Evolutionary conservation across 1,140 invertebrate genomes (phyloP), one percentile per base, ranked within the genome.

Genomic region (Drosophila busckii): DNA sequence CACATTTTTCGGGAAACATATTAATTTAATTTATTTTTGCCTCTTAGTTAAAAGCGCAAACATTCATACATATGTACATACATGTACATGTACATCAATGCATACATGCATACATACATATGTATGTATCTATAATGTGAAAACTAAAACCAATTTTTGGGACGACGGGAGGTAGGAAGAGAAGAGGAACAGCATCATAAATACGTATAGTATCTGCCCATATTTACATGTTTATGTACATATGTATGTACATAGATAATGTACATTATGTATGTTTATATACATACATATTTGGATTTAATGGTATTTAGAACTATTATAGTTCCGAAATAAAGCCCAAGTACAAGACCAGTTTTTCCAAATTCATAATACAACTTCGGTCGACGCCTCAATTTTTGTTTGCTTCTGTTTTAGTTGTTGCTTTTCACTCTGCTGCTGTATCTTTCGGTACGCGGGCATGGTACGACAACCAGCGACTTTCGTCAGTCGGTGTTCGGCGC

Each of bases 391-490:
- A 40, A 48, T 38, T 52, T 55, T 40, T 46, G 15, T 59, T 48
- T 63, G 42, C 54, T 29, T 70, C 38, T 54, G 62, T 31, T 63
- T 70, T 62, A 50, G 71, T 46, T 78, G 52, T 62, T 80, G 62
- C 56, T 78, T 59, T 58, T 53, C 46, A 42, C 25, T 68, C 17
- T 68, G 70, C 53, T 73, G 70, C 60, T 75, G 70, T 65, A 70
- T 75, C 70, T 76, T 67, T 73, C 69, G 69, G 69, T 70, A 48
- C 26, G 68, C 20, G 61, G 40, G 50, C 35, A 26, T 50, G 13
- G 41, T 46, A 35, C 64, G 54, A 61, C 48, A 46, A 59, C 17
- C 45, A 37, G 19, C 46, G 44, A 64, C 55, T 48, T 54, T 70
- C 60, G 52, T 63, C n/a, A n/a, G n/a, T 40, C 29, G 35, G 37